A percentile compares a stretch with the other conserved stretches of the same genome.
These are phyloP conservation scores for Frieseomelitta varia DNA, from an alignment of 1,140 invertebrate genomes.

Conservation along the genomic window DNA sequence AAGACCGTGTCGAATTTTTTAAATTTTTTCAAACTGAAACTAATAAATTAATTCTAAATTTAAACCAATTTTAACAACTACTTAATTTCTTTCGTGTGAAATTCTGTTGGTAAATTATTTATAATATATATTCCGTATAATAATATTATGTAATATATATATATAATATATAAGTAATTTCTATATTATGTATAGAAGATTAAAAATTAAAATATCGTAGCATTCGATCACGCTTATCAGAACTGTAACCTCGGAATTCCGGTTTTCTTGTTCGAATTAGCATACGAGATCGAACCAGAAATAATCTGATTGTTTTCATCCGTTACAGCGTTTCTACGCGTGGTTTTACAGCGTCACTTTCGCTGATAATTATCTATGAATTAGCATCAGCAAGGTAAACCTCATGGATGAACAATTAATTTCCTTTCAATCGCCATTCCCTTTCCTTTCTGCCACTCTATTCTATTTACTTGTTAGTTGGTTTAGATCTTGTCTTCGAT, in stretches of 20 bases:
- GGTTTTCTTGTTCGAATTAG: slow-evolving; percentile 43
- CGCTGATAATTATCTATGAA: slow-evolving; percentile 28
- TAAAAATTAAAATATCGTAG: not conserved
- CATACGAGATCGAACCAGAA: slow-evolving; percentile 23
- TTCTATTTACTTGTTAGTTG: slow-evolving; percentile 18
- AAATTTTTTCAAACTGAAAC: no score
- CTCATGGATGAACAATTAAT: slow-evolving; percentile 42
- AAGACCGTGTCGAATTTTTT: no score
- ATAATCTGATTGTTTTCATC: slow-evolving; percentile 23
- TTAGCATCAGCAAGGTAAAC: slow-evolving; percentile 41
- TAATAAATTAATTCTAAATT: no score
- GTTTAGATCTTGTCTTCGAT: not conserved
- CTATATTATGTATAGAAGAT: no score
- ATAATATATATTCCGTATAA: no score
- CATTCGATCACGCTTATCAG: slow-evolving; percentile 20
- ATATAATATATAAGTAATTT: no score
- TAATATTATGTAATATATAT: no score
- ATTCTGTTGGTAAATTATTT: no score
- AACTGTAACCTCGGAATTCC: slow-evolving; percentile 12
- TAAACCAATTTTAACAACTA: no score
- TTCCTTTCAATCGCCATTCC: slow-evolving; percentile 13
- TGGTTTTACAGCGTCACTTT: slow-evolving; percentile 31
- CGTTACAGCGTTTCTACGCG: not conserved
- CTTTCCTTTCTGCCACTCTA: not conserved
- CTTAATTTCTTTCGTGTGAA: no score